Percentiles rank a stretch among this genome's conserved stretches.
phyloP scores from a whole-genome alignment of 2,888 invertebrate genomes.

The Lepidochrysops patricia region DNA sequence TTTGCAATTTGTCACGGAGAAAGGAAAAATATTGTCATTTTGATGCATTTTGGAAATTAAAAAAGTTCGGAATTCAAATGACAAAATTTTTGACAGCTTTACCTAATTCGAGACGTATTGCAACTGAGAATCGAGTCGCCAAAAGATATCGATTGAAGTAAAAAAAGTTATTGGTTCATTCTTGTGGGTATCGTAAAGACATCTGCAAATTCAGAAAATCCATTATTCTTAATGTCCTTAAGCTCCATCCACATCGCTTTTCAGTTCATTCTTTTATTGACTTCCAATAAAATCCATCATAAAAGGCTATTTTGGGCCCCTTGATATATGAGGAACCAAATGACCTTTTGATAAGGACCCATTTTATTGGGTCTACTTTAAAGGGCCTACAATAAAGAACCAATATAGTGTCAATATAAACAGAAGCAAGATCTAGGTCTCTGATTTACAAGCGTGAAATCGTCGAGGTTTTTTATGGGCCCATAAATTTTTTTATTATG shows the following conservation, averaged over 20 bases:
- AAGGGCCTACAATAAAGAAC: not conserved
- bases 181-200: no score
- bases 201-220: no score
- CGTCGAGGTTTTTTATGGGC: conserved; percentile 34
- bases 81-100: no score
- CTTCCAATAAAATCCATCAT: not conserved
- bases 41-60: no score
- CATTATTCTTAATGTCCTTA: not conserved
- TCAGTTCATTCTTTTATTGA: not conserved
- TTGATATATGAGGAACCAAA: not conserved
- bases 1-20: no score
- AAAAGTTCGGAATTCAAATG: no score
- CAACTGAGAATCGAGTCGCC: no score
- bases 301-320: not conserved
- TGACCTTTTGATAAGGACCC: not conserved
- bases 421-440: conserved; percentile 20
- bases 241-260: no score
- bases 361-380: not conserved
- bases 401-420: conserved; percentile 5
- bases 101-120: no score
- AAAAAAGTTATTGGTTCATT: no score
- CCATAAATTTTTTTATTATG: conserved; percentile 32
- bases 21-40: no score
- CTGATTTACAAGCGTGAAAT: conserved; percentile 36
- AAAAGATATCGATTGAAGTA: no score